Evolutionary conservation across 1,140 invertebrate species (phyloP).

Genomic region (Patella vulgata): DNA sequence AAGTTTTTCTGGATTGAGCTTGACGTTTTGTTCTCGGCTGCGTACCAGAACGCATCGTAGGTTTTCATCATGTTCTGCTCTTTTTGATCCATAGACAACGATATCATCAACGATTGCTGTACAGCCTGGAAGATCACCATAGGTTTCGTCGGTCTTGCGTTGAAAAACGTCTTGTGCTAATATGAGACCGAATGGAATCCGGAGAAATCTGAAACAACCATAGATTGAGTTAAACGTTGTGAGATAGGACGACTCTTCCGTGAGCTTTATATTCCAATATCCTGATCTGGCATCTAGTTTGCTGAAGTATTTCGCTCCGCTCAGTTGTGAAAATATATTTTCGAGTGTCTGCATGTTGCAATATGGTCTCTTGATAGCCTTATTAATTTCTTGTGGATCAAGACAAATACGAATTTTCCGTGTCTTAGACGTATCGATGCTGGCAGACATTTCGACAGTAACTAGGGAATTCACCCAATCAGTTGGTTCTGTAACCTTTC

Average conservation of each 20-base stretch:
- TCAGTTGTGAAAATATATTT: constrained; percentile 21
- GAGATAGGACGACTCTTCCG: constrained; percentile 44
- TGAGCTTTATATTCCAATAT: constrained; percentile 62
- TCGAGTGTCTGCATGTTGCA: constrained; percentile 33
- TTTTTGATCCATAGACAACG: constrained; percentile 45
- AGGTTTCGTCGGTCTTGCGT: constrained; percentile 49
- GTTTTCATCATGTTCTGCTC: constrained; percentile 52
- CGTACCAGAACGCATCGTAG: constrained; percentile 56
- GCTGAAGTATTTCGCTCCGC: constrained; percentile 25
- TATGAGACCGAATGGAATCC: constrained; percentile 61
- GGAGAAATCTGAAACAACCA: constrained; percentile 54
- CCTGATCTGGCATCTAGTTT: constrained; percentile 48
- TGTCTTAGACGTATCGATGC: too few species aligned
- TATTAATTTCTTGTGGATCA: constrained; percentile 69
- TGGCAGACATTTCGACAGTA: constrained; percentile 27
- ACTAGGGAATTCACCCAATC: constrained; percentile 42
- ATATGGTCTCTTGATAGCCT: constrained; percentile 57
- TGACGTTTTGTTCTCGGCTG: constrained; percentile 28
- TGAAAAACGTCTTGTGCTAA: too few species aligned
- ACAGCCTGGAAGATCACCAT: constrained; percentile 51
- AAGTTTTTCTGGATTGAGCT: constrained; percentile 58
- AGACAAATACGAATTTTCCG: constrained; percentile 67
- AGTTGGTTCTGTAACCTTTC: too few species aligned
- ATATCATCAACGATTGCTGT: constrained; percentile 62
- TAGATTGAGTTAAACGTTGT: constrained; percentile 56